Evolutionary conservation across 2,797 vertebrate genomes (phyloP).

Genomic region (Odontamblyopus lacepedii): DNA sequence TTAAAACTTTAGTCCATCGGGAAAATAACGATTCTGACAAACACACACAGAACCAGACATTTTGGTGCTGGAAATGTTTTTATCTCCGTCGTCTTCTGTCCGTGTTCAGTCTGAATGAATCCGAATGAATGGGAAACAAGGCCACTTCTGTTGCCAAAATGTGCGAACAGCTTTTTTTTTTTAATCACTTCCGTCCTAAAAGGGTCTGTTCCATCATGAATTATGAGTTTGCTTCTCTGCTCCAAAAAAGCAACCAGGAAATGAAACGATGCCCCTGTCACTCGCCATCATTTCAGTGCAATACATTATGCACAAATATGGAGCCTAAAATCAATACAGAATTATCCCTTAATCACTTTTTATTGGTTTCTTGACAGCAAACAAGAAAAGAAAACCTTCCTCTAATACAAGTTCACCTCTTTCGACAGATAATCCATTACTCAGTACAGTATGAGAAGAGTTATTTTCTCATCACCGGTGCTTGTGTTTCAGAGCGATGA

Average conservation of each 20-base stretch:
- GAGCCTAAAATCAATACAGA: background rate
- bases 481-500: background rate
- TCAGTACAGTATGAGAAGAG: background rate
- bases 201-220: no score
- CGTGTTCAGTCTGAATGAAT: no score
- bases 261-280: slow-evolving; percentile 8
- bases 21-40: no score
- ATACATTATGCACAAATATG: background rate
- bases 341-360: background rate
- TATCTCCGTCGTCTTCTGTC: no score
- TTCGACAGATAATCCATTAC: background rate
- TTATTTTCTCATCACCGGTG: background rate
- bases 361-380: background rate
- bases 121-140: no score
- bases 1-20: no score
- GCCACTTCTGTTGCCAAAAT: no score
- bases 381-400: background rate
- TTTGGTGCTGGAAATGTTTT: no score
- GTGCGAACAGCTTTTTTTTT: no score
- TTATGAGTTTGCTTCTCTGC: no score
- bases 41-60: no score
- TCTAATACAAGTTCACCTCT: background rate
- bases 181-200: no score
- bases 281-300: background rate
- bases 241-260: background rate